Evolutionary conservation across 2,113 vertebrate genomes (phyloP).

Genomic region (Vidua chalybeata): DNA sequence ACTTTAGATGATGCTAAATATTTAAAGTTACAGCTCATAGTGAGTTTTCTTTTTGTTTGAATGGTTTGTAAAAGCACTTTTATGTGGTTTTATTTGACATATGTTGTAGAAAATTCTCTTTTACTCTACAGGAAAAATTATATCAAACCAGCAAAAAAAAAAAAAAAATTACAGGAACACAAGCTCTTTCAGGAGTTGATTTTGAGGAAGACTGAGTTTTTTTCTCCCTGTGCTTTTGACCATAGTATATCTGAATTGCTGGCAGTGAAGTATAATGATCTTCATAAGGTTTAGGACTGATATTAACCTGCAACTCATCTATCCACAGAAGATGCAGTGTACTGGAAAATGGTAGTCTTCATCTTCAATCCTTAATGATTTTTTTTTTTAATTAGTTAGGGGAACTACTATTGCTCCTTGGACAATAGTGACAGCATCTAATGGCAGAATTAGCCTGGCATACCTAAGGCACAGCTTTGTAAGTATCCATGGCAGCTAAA

Average conservation of each 20-base stretch:
- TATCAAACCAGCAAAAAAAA: not conserved
- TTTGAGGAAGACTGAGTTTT: not conserved
- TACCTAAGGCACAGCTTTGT: not conserved
- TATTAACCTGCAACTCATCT: not conserved
- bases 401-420: not conserved
- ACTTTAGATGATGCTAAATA: not conserved
- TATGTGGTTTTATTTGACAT: not conserved
- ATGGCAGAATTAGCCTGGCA: not conserved
- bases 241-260: not conserved
- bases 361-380: not conserved
- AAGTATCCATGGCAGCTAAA: not conserved
- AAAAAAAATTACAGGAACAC: not conserved
- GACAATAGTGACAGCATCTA: not conserved
- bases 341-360: not conserved
- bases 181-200: not conserved
- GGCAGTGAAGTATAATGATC: not conserved
- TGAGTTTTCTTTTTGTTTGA: not conserved
- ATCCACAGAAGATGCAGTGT: not conserved
- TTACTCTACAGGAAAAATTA: not conserved
- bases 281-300: not conserved
- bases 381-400: not conserved
- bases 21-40: not conserved
- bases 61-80: not conserved
- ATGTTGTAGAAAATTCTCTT: not conserved
- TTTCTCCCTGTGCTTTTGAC: not conserved